Evolutionary conservation across 2,797 vertebrate genomes (phyloP).

Genomic region (Lates japonicus): DNA sequence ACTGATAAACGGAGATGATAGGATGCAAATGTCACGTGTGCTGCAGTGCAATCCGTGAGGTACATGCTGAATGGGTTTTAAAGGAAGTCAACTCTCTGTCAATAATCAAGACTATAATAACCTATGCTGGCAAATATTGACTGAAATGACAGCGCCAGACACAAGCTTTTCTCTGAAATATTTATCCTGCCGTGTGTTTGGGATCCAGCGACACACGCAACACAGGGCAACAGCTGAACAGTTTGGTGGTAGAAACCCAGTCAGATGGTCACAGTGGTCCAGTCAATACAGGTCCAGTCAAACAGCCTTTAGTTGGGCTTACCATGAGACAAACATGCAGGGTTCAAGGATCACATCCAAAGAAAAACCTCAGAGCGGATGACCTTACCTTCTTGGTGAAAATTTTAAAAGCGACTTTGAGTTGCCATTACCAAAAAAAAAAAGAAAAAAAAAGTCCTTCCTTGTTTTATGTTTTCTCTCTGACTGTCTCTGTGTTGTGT

Average conservation of each 20-base stretch:
- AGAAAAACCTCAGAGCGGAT: constrained; percentile 59
- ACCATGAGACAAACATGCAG: constrained; percentile 67
- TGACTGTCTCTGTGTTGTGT: constrained; percentile 62
- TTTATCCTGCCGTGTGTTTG: background rate
- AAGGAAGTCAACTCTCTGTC: background rate
- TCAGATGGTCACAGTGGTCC: constrained; percentile 43
- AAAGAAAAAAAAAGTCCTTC: constrained; percentile 55
- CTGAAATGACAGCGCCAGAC: constrained; percentile 10
- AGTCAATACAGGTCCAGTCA: no score
- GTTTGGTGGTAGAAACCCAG: constrained; percentile 33
- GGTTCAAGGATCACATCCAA: constrained; percentile 50
- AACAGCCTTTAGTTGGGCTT: constrained; percentile 45
- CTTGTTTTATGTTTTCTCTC: constrained; percentile 77
- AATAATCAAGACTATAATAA: constrained; percentile 1
- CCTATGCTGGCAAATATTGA: background rate
- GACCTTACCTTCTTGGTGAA: constrained; percentile 97
- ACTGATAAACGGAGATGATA: background rate
- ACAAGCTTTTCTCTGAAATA: constrained; percentile 1
- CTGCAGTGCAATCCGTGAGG: background rate
- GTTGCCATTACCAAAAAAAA: constrained; percentile 90
- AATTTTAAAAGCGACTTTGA: constrained; percentile 97
- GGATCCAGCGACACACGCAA: constrained; percentile 14
- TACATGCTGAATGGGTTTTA: constrained; percentile 20
- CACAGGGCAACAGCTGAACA: constrained; percentile 19
- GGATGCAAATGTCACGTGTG: constrained; percentile 13